Base-by-base conservation (phyloP, 2,888 invertebrate species). In the Microplitis deprimator region DNA sequence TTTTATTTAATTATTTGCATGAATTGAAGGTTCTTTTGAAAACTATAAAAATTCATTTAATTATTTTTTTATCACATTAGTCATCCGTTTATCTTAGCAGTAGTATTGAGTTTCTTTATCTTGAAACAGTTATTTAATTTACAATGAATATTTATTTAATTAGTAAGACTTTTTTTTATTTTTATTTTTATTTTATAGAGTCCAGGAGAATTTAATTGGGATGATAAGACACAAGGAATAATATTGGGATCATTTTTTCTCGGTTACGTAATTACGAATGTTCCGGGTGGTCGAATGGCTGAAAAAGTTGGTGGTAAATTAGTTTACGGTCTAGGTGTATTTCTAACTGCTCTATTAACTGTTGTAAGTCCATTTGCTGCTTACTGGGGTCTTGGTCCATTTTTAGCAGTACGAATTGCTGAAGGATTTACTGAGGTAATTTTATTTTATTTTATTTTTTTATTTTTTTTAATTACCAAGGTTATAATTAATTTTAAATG, bases 271-370 rank as follows among this genome's bases (percentile, higher is more conserved):
- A 88, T 95, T 81, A 96, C 96, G 65, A 96, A 96, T 91, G 93
- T 95, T 67, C 96, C 96, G 60, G 96, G 96, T 61, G 96, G 96
- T 1, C 91, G 95, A 83, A 91, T 97, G 90, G 96, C 98, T 0
- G 96, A 96, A 90, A 91, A 94, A 82, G 92, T 94, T 87, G 98
- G 98, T 59, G 97, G 97, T n/a, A 97, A 97, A 90, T 91, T 94
- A 79, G 93, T 97, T 3, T 96, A 95, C 86, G 96, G 96, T 16
- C 88, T 95, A 50, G 96, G 96, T 5, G 94, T 96, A 0, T 91
- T 97, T 68, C 90, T 96, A 67, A 96, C 96, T 5, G 95, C 96
- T 6, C 87, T 97, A 75, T 94, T 97, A 82, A 97, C 97, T 0
- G 91, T 97, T 20, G 89, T 96, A 16, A 96, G 96, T 78, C 97